phyloP scores from a whole-genome alignment of 2,797 vertebrate genomes.

The Enoplosus armatus region DNA sequence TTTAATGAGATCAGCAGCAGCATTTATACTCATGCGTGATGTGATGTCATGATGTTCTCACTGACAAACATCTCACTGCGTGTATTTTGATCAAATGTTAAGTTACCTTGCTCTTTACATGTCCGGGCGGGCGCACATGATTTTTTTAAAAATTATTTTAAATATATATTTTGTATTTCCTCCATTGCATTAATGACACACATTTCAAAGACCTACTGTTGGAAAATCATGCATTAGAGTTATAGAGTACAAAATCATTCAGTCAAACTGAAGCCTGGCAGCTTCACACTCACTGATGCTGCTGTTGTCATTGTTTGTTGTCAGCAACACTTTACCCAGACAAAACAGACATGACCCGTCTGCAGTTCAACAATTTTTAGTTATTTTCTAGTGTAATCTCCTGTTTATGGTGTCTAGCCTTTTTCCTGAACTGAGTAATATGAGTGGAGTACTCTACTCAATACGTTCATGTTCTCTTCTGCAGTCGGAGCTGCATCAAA shows the following conservation, averaged over 20 bases:
- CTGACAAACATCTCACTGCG: not conserved
- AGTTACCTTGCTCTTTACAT: not conserved
- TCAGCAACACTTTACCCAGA: constrained; percentile 8
- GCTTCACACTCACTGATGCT: constrained; percentile 19
- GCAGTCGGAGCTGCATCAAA: constrained; percentile 16
- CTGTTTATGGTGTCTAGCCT: not conserved
- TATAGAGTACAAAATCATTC: not conserved
- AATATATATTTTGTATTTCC: not conserved
- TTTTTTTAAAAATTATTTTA: not conserved
- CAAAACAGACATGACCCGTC: constrained; percentile 31
- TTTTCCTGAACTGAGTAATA: constrained; percentile 4
- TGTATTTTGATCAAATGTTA: not conserved
- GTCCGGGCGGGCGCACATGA: fast-evolving
- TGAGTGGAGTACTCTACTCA: not conserved
- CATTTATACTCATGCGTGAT: not conserved
- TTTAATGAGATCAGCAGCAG: not conserved
- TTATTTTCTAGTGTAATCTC: constrained; percentile 3
- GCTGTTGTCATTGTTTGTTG: constrained; percentile 26
- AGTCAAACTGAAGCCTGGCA: constrained; percentile 13
- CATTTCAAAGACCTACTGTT: not conserved
- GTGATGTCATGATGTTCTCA: not conserved
- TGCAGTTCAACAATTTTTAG: constrained; percentile 12
- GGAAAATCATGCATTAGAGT: not conserved
- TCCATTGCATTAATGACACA: not conserved
- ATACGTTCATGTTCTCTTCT: not conserved